Conservation (phyloP, 2,797 vertebrate species). For the Rhinatrema bivittatum region DNA sequence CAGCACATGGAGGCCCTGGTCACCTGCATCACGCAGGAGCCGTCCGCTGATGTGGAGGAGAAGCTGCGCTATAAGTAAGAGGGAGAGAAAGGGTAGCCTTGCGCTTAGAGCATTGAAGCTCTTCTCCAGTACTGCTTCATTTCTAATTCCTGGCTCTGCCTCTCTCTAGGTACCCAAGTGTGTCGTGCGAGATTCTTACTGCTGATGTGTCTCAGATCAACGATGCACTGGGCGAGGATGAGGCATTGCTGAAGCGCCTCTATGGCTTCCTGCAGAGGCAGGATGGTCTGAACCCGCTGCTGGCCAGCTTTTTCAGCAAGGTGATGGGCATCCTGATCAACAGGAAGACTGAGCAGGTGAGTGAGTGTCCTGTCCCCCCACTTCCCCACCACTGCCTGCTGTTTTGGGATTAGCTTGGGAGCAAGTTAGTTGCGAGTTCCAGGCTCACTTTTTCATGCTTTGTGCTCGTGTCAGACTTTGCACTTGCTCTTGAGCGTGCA, state of each 20-base stretch:
- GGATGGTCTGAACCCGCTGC: constrained; percentile 40
- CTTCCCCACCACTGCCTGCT: not conserved
- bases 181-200: constrained; percentile 57
- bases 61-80: constrained; percentile 56
- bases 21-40: constrained; percentile 54
- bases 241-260: constrained; percentile 47
- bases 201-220: constrained; percentile 55
- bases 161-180: constrained; percentile 48
- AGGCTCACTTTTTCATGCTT: too few relatives aligned
- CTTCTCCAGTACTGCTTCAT: too few relatives aligned
- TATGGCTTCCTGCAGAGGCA: constrained; percentile 49
- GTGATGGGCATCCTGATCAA: constrained; percentile 60
- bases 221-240: constrained; percentile 47
- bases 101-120: too few relatives aligned
- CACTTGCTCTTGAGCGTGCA: too few relatives aligned
- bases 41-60: constrained; percentile 43
- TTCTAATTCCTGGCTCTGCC: too few relatives aligned
- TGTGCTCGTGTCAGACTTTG: too few relatives aligned
- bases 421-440: too few relatives aligned
- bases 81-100: not conserved
- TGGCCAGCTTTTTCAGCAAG: constrained; percentile 61
- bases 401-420: too few relatives aligned
- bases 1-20: constrained; percentile 52
- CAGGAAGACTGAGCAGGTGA: constrained; percentile 56
- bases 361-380: not conserved